Evolutionary conservation across 2,113 vertebrate genomes (phyloP).

Genomic region (Mormyrus iriodes): DNA sequence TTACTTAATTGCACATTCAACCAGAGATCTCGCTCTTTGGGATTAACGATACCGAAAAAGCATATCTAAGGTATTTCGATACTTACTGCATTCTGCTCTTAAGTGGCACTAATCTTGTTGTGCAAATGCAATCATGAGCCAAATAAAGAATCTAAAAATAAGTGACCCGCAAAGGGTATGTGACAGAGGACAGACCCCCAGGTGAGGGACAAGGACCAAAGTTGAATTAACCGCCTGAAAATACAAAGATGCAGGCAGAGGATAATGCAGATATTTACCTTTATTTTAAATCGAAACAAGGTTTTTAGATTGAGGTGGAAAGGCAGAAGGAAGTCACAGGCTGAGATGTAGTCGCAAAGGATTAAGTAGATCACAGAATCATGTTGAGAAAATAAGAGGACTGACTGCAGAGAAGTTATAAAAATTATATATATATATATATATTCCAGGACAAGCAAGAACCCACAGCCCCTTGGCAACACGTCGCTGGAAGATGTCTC

Average conservation of each 20-base stretch:
- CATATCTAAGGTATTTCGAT: neutral
- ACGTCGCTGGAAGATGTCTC: neutral
- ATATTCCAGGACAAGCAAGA: neutral
- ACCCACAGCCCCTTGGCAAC: neutral
- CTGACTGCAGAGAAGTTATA: neutral
- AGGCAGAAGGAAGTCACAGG: neutral
- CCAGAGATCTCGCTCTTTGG: neutral
- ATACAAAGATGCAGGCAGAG: neutral
- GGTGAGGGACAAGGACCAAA: neutral
- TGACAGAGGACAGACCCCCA: neutral
- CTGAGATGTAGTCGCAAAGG: neutral
- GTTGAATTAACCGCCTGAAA: slow-evolving; percentile 6
- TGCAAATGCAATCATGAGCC: neutral
- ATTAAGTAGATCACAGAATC: neutral
- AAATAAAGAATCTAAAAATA: slow-evolving; percentile 8
- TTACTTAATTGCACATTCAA: neutral
- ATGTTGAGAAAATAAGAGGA: neutral
- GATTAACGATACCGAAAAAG: neutral
- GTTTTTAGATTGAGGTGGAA: neutral
- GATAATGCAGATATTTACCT: neutral
- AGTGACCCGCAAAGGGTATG: neutral
- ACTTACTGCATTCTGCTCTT: neutral
- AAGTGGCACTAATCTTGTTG: neutral
- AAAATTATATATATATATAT: neutral
- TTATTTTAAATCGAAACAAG: neutral